Evolutionary conservation across 2,888 invertebrate species (phyloP).

Genomic region (Ferdinandea cuprea): DNA sequence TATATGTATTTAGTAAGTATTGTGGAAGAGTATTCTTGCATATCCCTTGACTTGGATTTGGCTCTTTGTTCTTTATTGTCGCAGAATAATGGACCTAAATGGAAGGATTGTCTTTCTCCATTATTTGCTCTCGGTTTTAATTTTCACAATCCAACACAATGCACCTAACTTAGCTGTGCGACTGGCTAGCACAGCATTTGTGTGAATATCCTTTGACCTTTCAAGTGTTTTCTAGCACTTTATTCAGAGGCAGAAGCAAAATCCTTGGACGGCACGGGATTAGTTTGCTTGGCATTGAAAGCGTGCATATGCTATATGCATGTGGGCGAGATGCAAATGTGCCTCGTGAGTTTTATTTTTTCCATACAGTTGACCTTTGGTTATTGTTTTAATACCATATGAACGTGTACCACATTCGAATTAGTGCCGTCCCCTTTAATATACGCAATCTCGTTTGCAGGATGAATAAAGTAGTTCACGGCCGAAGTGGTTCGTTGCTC

Average conservation of each 20-base stretch:
- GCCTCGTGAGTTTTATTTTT: conserved; percentile 38
- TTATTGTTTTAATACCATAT: conserved; percentile 48
- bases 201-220: conserved; percentile 63
- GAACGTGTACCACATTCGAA: conserved; percentile 47
- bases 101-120: conserved; percentile 52
- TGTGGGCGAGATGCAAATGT: conserved; percentile 34
- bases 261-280: conserved; percentile 47
- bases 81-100: conserved; percentile 46
- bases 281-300: conserved; percentile 65
- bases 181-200: conserved; percentile 14
- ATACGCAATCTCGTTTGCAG: conserved; percentile 48
- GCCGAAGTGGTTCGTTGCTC: conserved; percentile 66
- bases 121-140: conserved; percentile 61
- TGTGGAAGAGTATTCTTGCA: conserved; percentile 36
- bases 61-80: conserved; percentile 23
- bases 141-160: conserved; percentile 41
- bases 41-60: conserved; percentile 30
- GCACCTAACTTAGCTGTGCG: conserved; percentile 10
- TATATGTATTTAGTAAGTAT: conserved; percentile 17
- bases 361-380: conserved; percentile 61
- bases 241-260: conserved; percentile 48
- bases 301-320: conserved; percentile 46
- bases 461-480: conserved; percentile 63
- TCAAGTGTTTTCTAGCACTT: conserved; percentile 64
- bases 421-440: conserved; percentile 40